phyloP scores from a whole-genome alignment of 2,888 invertebrate genomes.

The Phymatocera aterrima region DNA sequence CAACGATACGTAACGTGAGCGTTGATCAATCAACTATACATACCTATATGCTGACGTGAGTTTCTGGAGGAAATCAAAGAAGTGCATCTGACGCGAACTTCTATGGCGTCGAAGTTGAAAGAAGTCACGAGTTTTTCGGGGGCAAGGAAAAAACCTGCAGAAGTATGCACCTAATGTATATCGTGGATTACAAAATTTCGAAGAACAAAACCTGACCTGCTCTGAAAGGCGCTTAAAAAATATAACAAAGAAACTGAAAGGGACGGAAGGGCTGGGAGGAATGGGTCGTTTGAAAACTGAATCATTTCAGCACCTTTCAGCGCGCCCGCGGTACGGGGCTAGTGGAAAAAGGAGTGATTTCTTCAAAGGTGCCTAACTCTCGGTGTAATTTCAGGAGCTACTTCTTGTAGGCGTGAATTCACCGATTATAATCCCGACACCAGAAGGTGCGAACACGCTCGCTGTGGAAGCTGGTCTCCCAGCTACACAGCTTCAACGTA shows the following conservation, averaged over 20 bases:
- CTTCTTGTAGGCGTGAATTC: slow-evolving; percentile 3
- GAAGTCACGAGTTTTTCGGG: not conserved
- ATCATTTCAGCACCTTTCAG: slow-evolving; percentile 14
- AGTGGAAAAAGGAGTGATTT: slow-evolving; percentile 21
- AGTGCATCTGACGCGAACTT: too few relatives aligned
- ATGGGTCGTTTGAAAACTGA: slow-evolving; percentile 26
- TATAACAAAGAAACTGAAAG: slow-evolving; percentile 29
- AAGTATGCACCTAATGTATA: not conserved
- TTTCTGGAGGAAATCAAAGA: too few relatives aligned
- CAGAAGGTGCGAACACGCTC: not conserved
- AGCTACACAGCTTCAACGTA: not conserved
- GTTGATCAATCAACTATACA: too few relatives aligned
- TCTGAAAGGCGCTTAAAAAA: slow-evolving; percentile 7
- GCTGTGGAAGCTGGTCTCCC: not conserved
- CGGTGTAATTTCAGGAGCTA: slow-evolving; percentile 8
- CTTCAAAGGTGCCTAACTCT: slow-evolving; percentile 17
- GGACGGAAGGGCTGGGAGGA: too few relatives aligned
- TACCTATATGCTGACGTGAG: too few relatives aligned
- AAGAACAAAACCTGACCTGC: slow-evolving; percentile 24
- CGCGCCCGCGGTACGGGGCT: too few relatives aligned
- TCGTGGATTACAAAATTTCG: slow-evolving; percentile 9
- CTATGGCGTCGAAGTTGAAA: not conserved
- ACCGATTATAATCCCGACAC: slow-evolving; percentile 5
- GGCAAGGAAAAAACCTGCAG: not conserved
- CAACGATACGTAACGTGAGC: too few relatives aligned